Evolutionary conservation across 2,888 invertebrate genomes (phyloP).

Genomic region (Apomyelois bistriatella): DNA sequence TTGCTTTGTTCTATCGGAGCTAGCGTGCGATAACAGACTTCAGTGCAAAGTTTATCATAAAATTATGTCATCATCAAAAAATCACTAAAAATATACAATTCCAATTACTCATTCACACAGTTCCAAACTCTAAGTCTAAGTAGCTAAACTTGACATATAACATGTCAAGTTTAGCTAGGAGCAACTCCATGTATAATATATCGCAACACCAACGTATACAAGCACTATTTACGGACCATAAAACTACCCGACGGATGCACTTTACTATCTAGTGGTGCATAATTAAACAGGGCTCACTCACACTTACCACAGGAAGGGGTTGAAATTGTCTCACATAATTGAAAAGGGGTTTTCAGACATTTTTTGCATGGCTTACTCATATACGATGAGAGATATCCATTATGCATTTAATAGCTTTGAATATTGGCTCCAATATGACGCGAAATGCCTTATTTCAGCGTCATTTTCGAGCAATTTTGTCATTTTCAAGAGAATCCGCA

Average conservation of each 20-base stretch:
- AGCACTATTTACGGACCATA: slow-evolving; percentile 32
- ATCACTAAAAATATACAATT: no score
- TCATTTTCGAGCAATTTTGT: neutral
- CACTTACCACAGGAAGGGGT: slow-evolving; percentile 22
- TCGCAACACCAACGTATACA: slow-evolving; percentile 5
- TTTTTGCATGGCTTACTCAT: slow-evolving; percentile 20
- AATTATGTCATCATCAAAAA: no score
- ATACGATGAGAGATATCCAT: slow-evolving; percentile 3
- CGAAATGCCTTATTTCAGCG: slow-evolving; percentile 2
- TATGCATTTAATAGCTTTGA: slow-evolving; percentile 11
- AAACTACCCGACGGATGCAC: slow-evolving; percentile 48
- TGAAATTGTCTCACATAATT: slow-evolving; percentile 28
- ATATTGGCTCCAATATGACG: slow-evolving; percentile 2
- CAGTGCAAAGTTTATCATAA: no score
- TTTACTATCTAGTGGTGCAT: slow-evolving; percentile 46
- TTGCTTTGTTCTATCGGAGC: no score
- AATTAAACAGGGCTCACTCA: slow-evolving; percentile 46
- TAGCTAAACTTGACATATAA: neutral
- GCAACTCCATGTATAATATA: neutral
- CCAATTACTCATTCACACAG: neutral
- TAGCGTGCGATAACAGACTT: no score
- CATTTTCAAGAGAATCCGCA: neutral
- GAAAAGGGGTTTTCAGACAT: slow-evolving; percentile 27
- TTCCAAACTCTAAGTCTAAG: neutral
- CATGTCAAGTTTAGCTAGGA: no score